These are phyloP conservation scores for Drosophila pruinosa DNA, from an alignment of 1,140 invertebrate species.

Conservation along the genomic window DNA sequence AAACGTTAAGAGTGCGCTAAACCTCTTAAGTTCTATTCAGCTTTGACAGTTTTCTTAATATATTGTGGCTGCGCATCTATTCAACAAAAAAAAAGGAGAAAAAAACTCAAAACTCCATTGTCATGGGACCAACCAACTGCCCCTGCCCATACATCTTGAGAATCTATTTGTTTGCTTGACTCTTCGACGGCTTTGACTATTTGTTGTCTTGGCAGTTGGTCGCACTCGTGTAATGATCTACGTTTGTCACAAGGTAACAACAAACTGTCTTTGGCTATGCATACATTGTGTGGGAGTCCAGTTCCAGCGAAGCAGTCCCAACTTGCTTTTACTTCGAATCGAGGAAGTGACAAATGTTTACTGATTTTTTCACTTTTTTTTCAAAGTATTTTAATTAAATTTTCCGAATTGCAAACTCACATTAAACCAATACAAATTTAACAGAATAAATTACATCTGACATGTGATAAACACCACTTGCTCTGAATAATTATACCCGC, in stretches of 20 bases:
- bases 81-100: slow-evolving; percentile 26
- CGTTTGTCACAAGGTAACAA: slow-evolving; percentile 33
- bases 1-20: slow-evolving; percentile 74
- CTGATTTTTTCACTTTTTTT: slow-evolving; percentile 53
- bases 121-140: slow-evolving; percentile 22
- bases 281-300: slow-evolving; percentile 60
- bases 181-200: slow-evolving; percentile 9
- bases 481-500: no score
- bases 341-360: slow-evolving; percentile 58
- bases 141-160: slow-evolving; percentile 46
- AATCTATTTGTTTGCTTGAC: slow-evolving; percentile 69
- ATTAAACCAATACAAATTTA: no score
- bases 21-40: slow-evolving; percentile 81
- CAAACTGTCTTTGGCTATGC: slow-evolving; percentile 26
- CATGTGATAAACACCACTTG: no score
- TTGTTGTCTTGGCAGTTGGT: slow-evolving; percentile 8
- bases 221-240: slow-evolving; percentile 6
- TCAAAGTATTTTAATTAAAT: slow-evolving; percentile 3
- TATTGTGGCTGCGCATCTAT: slow-evolving; percentile 68
- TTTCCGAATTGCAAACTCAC: slow-evolving; percentile 31
- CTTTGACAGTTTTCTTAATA: slow-evolving; percentile 79
- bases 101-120: slow-evolving; percentile 60
- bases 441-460: no score
- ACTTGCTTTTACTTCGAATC: slow-evolving; percentile 49
- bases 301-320: slow-evolving; percentile 19